These are phyloP conservation scores for Acropora yongei DNA, from an alignment of 64 coral and sea anemone species.

Conservation along the genomic window DNA sequence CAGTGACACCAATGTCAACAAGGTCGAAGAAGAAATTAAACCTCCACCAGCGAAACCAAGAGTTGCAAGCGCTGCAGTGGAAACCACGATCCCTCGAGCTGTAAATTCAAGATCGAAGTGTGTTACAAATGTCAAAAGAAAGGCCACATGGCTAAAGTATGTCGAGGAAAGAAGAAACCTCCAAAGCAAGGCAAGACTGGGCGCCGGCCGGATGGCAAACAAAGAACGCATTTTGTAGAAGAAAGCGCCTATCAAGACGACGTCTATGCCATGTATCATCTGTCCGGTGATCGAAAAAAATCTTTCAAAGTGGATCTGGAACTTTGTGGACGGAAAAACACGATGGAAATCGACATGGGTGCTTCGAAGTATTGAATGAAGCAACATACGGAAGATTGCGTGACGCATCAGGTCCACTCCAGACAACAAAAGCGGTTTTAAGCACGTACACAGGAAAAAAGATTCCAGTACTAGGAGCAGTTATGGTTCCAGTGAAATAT, in stretches of 20 bases:
- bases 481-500: slow-evolving; percentile 35
- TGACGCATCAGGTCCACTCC: slow-evolving; percentile 28
- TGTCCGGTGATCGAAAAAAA: slow-evolving; percentile 39
- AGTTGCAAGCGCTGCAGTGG: slow-evolving; percentile 58
- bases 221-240: not conserved
- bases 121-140: slow-evolving; percentile 71
- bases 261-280: slow-evolving; percentile 57
- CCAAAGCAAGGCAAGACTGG: not conserved
- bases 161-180: not conserved
- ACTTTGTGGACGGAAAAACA: slow-evolving; percentile 1
- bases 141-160: slow-evolving; percentile 45
- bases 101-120: slow-evolving; percentile 35
- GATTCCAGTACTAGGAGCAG: slow-evolving; percentile 33
- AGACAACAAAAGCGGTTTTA: not conserved
- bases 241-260: not conserved
- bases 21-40: not conserved
- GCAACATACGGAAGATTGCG: slow-evolving; percentile 31
- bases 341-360: slow-evolving; percentile 67
- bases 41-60: not conserved
- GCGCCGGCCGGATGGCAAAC: not conserved
- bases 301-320: slow-evolving; percentile 39
- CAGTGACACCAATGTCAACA: slow-evolving; percentile 4
- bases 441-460: slow-evolving; percentile 49
- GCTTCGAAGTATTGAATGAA: slow-evolving; percentile 47
- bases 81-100: slow-evolving; percentile 39